Percentiles rank a stretch among this genome's conserved stretches.
phyloP scores from a whole-genome alignment of 2,888 invertebrate genomes.

The Oligia latruncula region DNA sequence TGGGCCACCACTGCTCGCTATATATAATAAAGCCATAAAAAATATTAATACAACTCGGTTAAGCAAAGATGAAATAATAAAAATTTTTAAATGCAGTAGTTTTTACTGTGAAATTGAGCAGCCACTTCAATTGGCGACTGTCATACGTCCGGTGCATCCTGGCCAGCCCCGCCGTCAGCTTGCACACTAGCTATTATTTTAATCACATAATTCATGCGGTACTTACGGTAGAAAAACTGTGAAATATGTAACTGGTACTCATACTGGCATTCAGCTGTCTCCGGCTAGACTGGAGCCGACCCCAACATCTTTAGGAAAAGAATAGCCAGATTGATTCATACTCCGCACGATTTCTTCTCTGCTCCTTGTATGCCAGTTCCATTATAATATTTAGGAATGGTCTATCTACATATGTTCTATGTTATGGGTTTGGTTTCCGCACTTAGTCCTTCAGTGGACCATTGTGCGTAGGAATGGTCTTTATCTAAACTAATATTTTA shows the following conservation, averaged over 20 bases:
- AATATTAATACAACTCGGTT: no score
- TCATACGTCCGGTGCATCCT: background rate
- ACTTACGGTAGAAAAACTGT: background rate
- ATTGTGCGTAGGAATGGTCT: background rate
- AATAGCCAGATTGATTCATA: background rate
- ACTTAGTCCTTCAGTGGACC: no score
- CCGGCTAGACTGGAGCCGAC: background rate
- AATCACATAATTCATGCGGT: background rate
- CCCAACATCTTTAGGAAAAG: background rate
- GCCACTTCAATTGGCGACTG: no score
- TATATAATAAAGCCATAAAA: no score
- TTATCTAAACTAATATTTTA: no score
- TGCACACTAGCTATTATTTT: background rate
- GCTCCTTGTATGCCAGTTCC: background rate
- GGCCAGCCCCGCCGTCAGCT: no score
- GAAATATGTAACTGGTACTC: background rate
- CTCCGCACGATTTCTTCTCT: background rate
- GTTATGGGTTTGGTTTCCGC: no score
- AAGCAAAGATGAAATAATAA: background rate
- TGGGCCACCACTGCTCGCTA: no score
- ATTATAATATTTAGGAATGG: background rate
- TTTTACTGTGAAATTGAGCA: no score
- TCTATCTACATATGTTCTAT: no score
- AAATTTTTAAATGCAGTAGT: background rate
- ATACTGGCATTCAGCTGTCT: background rate